Conservation (phyloP, 2,888 invertebrate species). For the Caenorhabditis macrosperma region DNA sequence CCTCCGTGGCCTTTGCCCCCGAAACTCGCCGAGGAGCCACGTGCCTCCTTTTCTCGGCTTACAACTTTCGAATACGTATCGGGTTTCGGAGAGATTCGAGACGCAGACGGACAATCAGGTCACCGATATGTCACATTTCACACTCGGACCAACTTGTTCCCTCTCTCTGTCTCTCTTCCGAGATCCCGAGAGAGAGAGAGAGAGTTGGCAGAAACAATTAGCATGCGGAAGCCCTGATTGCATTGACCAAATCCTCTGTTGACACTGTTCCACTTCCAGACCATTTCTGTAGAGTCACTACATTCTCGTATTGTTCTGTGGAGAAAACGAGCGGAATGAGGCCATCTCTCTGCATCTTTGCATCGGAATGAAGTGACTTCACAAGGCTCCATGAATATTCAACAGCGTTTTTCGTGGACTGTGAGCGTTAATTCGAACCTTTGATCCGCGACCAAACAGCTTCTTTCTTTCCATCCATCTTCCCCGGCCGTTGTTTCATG, state of each 20-base stretch:
- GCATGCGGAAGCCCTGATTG: too few relatives aligned
- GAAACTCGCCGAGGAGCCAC: conserved; percentile 2
- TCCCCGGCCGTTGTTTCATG: background rate
- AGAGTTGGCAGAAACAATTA: too few relatives aligned
- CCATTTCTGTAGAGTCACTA: too few relatives aligned
- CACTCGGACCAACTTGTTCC: background rate
- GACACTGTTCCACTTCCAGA: too few relatives aligned
- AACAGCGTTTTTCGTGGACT: background rate
- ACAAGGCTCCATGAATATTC: too few relatives aligned
- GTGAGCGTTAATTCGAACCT: background rate
- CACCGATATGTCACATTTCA: conserved; percentile 27
- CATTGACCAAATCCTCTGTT: too few relatives aligned
- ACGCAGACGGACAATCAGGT: conserved; percentile 43
- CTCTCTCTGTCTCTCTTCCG: too few relatives aligned
- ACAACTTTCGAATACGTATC: conserved; percentile 51
- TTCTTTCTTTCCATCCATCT: background rate
- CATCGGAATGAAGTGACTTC: too few relatives aligned
- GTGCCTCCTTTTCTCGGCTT: conserved; percentile 53
- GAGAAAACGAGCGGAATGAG: too few relatives aligned
- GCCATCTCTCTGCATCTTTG: too few relatives aligned
- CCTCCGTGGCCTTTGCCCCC: conserved; percentile 41
- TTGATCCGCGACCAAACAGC: background rate
- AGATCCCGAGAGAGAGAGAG: too few relatives aligned
- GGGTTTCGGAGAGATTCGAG: conserved; percentile 40
- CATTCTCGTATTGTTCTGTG: too few relatives aligned